Evolutionary conservation across 2,797 vertebrate genomes (phyloP), one percentile per base, ranked within the genome.

Genomic region (Parauchenoglanis punctatus): DNA sequence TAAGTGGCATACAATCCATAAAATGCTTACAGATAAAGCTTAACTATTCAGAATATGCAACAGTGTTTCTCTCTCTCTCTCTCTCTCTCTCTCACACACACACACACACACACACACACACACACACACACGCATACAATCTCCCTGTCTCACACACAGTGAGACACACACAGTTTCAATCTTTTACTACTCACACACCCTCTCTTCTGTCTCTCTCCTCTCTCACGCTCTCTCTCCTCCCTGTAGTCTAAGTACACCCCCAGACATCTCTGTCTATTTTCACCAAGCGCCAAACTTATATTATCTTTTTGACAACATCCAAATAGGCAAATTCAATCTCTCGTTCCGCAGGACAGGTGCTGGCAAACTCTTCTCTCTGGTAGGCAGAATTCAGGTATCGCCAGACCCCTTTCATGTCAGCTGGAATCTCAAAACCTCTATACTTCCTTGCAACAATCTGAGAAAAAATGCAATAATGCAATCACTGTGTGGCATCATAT

Each of bases 401-500:
- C 93, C 97, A 97, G 87, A 99, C 88, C 72, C 97, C 97, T 0
- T 91, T 96, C 98, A 99, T 98, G 86, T 98, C 97, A 0, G 91
- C 87, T 0, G 98, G 98, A 90, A 99, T 97, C 89, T 98, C 96
- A 84, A 99, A 98, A 92, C 96, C 95, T 23, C 97, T 94, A 35
- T 97, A 99, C 90, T 97, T 98, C 95, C 97, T 97, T 67, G 97
- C 96, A 87, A 98, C 98, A 0, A 99, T 94, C 98, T 99, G 89
- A 72, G 90, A 75, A 18, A 81, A 40, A 81, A 28, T 46, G 54
- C 54, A 77, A 44, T 18, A 46, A 82, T 40, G 25, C 46, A 76
- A 40, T 83, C 25, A 87, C 1, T 83, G 28, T 63, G 13, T 25
- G n/a, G 10, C 18, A 67, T 81, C 40, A 80, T 12, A 80, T 8